Evolutionary conservation across 1,140 invertebrate genomes (phyloP).

Genomic region (Myzus persicae): DNA sequence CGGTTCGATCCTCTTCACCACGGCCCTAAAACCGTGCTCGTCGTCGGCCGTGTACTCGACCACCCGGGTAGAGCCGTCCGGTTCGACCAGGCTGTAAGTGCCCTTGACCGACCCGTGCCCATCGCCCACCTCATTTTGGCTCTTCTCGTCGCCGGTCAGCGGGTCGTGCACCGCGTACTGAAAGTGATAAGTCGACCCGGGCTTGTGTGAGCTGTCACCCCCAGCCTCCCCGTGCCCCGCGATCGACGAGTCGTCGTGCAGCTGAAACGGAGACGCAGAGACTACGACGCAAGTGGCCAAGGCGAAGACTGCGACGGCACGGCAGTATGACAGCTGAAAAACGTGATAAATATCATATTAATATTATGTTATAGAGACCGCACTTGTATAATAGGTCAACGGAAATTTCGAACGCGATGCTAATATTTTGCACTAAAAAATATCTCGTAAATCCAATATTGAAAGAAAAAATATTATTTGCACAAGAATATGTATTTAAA

Average conservation of each 20-base stretch:
- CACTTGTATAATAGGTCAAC: too few relatives aligned
- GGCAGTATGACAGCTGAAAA: not conserved
- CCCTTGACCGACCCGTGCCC: slow-evolving; percentile 66
- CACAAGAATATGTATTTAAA: too few relatives aligned
- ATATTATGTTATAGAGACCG: too few relatives aligned
- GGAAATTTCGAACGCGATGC: too few relatives aligned
- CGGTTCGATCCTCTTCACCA: slow-evolving; percentile 59
- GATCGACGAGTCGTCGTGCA: not conserved
- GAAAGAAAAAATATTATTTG: too few relatives aligned
- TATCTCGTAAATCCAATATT: too few relatives aligned
- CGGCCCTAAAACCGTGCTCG: slow-evolving; percentile 58
- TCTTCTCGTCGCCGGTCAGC: slow-evolving; percentile 70
- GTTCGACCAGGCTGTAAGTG: slow-evolving; percentile 32
- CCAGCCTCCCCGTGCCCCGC: slow-evolving; percentile 60
- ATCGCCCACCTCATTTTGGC: slow-evolving; percentile 69
- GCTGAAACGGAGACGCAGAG: not conserved
- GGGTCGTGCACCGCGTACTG: slow-evolving; percentile 69
- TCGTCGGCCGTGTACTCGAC: slow-evolving; percentile 63
- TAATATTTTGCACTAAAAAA: too few relatives aligned
- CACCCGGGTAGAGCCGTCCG: slow-evolving; percentile 34
- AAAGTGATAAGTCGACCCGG: slow-evolving; percentile 65
- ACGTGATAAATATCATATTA: not conserved
- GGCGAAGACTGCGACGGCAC: not conserved
- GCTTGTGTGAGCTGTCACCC: slow-evolving; percentile 59
- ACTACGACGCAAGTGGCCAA: not conserved